Conservation (phyloP, 2,113 vertebrate species). For the Tragelaphus imberbis region DNA sequence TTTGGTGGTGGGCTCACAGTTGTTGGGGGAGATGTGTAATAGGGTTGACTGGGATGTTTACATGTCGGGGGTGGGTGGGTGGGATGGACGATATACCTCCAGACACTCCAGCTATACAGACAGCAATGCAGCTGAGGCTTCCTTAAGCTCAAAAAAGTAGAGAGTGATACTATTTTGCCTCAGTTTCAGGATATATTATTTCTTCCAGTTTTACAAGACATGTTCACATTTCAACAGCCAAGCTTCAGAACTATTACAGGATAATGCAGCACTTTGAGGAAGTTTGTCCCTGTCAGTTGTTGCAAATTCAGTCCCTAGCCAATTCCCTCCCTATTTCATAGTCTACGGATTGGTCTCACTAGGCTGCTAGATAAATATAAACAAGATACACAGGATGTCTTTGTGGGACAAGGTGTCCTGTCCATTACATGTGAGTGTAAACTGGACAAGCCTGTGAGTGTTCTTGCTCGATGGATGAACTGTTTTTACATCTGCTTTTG, state of each 20-base stretch:
- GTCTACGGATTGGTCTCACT: neutral
- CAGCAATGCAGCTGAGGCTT: neutral
- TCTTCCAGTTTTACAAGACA: neutral
- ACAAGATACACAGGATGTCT: neutral
- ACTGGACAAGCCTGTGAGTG: neutral
- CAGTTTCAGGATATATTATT: neutral
- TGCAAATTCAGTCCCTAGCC: neutral
- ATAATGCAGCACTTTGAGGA: neutral
- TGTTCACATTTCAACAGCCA: neutral
- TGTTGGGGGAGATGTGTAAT: too few relatives aligned
- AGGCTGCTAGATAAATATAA: constrained; percentile 17
- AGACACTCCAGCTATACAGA: neutral
- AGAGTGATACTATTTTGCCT: neutral
- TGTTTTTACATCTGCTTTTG: neutral
- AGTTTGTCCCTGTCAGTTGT: neutral
- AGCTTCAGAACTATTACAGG: neutral
- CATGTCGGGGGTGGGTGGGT: fast-evolving
- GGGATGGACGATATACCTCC: neutral
- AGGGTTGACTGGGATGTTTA: neutral
- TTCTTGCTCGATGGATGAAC: neutral
- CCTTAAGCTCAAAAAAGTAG: neutral
- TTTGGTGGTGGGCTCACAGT: neutral
- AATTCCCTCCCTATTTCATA: neutral
- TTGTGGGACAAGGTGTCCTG: neutral
- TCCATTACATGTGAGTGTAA: neutral